phyloP scores from a whole-genome alignment of 1,140 invertebrate genomes.

The Psix sp. region DNA sequence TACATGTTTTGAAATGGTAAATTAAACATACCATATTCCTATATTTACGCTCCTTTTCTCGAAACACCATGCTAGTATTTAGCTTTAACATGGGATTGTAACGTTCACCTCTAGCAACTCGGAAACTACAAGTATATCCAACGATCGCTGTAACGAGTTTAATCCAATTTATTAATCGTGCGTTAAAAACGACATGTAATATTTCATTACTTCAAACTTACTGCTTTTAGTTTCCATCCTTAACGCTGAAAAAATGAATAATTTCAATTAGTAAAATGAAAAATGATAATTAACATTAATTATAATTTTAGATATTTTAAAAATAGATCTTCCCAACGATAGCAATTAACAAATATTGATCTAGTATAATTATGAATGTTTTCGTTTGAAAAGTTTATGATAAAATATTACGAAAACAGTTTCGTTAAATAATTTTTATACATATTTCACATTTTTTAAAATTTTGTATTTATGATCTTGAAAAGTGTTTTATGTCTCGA shows the following conservation, averaged over 20 bases:
- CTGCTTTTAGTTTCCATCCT: constrained; percentile 75
- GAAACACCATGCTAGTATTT: constrained; percentile 77
- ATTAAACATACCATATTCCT: constrained; percentile 78
- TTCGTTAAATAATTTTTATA: too few species aligned
- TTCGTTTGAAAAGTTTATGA: too few species aligned
- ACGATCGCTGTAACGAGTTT: constrained; percentile 80
- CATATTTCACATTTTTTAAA: too few species aligned
- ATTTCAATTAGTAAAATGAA: not conserved
- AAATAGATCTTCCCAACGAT: too few species aligned
- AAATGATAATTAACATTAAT: not conserved
- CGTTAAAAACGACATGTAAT: not conserved
- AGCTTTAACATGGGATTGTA: constrained; percentile 79
- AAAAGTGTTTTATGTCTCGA: too few species aligned
- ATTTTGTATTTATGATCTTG: too few species aligned
- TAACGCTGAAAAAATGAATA: constrained; percentile 70
- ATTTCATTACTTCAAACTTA: constrained; percentile 60
- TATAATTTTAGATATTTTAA: not conserved
- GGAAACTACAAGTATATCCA: constrained; percentile 82
- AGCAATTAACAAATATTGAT: too few species aligned
- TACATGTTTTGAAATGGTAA: too few species aligned
- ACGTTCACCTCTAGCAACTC: constrained; percentile 82
- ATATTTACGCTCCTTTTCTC: constrained; percentile 80
- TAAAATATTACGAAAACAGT: too few species aligned
- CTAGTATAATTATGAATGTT: too few species aligned
- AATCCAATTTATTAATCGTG: not conserved